These are phyloP conservation scores for Hybognathus amarus DNA, from an alignment of 2,797 vertebrate genomes.

Conservation along the genomic window DNA sequence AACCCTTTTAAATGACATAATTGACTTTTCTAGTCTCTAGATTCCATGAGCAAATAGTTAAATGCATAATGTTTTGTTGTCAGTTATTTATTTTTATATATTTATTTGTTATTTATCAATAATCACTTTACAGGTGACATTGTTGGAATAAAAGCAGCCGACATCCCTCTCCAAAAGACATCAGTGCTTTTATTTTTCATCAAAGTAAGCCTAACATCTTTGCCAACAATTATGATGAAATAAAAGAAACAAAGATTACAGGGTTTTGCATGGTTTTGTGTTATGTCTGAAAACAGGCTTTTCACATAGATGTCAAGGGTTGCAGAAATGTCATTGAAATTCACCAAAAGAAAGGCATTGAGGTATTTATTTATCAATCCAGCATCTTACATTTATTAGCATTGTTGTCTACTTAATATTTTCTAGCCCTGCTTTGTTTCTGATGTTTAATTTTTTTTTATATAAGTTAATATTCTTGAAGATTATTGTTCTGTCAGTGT, in stretches of 20 bases:
- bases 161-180: slow-evolving; percentile 71
- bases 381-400: background rate
- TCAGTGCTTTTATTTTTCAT: slow-evolving; percentile 82
- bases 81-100: background rate
- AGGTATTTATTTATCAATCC: slow-evolving; percentile 41
- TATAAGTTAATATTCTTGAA: background rate
- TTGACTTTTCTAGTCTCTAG: background rate
- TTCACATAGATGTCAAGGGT: slow-evolving; percentile 82
- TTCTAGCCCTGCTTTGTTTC: background rate
- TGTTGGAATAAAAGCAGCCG: slow-evolving; percentile 66
- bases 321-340: slow-evolving; percentile 82
- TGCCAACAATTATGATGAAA: background rate
- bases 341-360: slow-evolving; percentile 52
- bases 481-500: background rate
- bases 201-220: slow-evolving; percentile 68
- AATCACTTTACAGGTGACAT: slow-evolving; percentile 64
- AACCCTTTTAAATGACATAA: background rate
- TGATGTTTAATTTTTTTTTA: background rate
- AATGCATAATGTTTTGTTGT: slow-evolving; percentile 10
- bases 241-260: background rate
- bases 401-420: no score
- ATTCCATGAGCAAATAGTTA: background rate
- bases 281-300: slow-evolving; percentile 69
- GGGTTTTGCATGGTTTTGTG: background rate
- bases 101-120: background rate